phyloP scores from a whole-genome alignment of 2,797 vertebrate genomes.

The Clarias platycephalus region DNA sequence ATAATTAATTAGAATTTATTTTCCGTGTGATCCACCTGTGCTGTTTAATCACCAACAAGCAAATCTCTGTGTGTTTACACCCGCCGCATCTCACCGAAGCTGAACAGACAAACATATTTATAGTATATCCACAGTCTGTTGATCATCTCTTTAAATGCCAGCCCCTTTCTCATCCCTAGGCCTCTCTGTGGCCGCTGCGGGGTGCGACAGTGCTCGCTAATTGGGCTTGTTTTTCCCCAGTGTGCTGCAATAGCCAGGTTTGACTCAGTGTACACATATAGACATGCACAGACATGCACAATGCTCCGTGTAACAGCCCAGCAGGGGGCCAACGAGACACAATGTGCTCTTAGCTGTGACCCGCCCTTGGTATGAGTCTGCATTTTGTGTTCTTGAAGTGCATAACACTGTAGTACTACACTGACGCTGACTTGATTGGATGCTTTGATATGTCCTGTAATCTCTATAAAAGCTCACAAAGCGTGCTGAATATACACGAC shows the following conservation, averaged over 20 bases:
- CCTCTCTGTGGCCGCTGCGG: slow-evolving; percentile 18
- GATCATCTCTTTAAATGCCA: slow-evolving; percentile 43
- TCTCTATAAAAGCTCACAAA: neutral
- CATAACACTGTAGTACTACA: neutral
- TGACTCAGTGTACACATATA: neutral
- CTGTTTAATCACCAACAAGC: slow-evolving; percentile 25
- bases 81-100: neutral
- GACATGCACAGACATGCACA: slow-evolving; percentile 3
- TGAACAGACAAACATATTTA: slow-evolving; percentile 17
- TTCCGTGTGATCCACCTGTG: slow-evolving; percentile 15
- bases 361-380: slow-evolving; percentile 17
- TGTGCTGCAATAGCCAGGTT: slow-evolving; percentile 18
- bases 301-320: slow-evolving; percentile 4
- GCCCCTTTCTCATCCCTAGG: slow-evolving; percentile 31
- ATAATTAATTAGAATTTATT: slow-evolving; percentile 23
- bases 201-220: slow-evolving; percentile 24
- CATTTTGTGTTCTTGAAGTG: slow-evolving; percentile 5
- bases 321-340: slow-evolving; percentile 28
- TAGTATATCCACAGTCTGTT: slow-evolving; percentile 29
- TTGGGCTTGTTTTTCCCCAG: slow-evolving; percentile 38
- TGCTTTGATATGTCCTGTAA: neutral
- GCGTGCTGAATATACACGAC: neutral
- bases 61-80: slow-evolving; percentile 35
- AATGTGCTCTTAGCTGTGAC: neutral
- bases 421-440: neutral